Percentiles rank a stretch among this genome's conserved stretches.
Conservation (phyloP, 2,888 invertebrate species). For the Bimastos eiseni region DNA sequence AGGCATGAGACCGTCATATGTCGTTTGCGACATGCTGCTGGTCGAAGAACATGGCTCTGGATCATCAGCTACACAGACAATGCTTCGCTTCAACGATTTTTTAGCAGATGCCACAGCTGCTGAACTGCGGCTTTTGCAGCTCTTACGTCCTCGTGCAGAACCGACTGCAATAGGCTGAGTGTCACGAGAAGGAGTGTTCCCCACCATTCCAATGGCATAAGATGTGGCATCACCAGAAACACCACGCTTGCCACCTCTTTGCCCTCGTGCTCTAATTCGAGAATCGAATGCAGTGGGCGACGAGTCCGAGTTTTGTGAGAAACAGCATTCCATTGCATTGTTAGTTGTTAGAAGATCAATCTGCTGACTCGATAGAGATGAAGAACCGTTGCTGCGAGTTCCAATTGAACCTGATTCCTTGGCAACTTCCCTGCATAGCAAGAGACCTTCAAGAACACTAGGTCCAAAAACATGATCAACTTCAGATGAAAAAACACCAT, state of each 20-base stretch:
- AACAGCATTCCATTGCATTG: not conserved
- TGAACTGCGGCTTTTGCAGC: not conserved
- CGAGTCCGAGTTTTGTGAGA: not conserved
- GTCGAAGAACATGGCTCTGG: conserved; percentile 3
- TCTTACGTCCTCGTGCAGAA: not conserved
- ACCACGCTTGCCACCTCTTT: not conserved
- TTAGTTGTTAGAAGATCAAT: not conserved
- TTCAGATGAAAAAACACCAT: not conserved
- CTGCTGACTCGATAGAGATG: not conserved
- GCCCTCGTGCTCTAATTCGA: not conserved
- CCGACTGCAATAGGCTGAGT: not conserved
- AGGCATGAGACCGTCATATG: not conserved
- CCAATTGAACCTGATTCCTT: not conserved
- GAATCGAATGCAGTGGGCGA: not conserved
- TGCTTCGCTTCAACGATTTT: not conserved
- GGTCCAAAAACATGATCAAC: not conserved
- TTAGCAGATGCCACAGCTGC: not conserved
- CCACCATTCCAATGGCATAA: too few species aligned
- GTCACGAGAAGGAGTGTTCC: not conserved
- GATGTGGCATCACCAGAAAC: not conserved
- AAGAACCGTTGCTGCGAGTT: not conserved
- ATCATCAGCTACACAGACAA: not conserved
- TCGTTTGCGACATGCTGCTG: not conserved
- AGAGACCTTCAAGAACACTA: not conserved
- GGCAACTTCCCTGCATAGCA: not conserved